A percentile compares a stretch with the other conserved stretches of the same genome.
These are phyloP conservation scores for Neogale vison DNA, from an alignment of 2,113 vertebrate species.

Conservation along the genomic window DNA sequence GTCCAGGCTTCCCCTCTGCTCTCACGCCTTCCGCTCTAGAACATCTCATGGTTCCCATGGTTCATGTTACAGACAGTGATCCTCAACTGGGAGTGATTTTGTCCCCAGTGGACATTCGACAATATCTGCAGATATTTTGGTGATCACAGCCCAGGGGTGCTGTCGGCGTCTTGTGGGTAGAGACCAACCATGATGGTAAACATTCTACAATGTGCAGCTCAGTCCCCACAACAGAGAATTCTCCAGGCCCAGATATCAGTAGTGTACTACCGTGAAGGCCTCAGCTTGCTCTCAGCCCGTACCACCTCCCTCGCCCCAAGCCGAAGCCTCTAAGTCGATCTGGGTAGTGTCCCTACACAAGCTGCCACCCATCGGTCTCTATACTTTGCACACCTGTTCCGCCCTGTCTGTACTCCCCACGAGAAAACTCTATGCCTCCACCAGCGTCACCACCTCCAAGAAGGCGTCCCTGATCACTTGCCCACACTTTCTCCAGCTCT, in stretches of 20 bases:
- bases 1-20: neutral
- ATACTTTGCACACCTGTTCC: neutral
- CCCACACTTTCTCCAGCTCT: neutral
- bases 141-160: neutral
- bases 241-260: neutral
- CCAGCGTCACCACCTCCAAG: neutral
- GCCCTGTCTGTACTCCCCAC: neutral
- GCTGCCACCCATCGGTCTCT: neutral
- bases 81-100: neutral
- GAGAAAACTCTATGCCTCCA: neutral
- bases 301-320: neutral
- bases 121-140: neutral
- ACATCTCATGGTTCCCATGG: neutral
- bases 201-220: neutral
- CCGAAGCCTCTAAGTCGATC: neutral
- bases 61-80: neutral
- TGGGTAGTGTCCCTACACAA: neutral
- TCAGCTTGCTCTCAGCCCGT: neutral
- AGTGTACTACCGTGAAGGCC: rapidly evolving
- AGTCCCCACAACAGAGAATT: neutral
- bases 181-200: neutral
- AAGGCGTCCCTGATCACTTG: neutral
- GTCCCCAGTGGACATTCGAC: neutral
- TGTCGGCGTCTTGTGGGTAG: no score
- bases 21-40: neutral